Percentiles rank a stretch among this genome's conserved stretches.
Conservation (phyloP, 2,888 invertebrate species). For the Lissocephala sabroskyi region DNA sequence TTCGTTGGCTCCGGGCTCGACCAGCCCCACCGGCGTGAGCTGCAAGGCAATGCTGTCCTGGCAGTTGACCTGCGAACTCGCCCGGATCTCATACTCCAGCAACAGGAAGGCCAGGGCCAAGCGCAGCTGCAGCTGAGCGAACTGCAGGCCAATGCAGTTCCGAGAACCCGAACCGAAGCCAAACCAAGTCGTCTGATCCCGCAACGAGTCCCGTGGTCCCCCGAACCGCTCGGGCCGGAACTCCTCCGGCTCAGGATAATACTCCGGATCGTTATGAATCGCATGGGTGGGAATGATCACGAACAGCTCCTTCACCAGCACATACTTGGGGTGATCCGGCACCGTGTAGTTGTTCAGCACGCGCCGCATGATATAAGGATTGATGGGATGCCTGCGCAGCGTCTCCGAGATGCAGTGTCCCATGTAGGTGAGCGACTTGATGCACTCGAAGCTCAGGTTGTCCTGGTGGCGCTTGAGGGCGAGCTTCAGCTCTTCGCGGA, state of each 20-base stretch:
- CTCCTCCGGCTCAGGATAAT: constrained; percentile 77
- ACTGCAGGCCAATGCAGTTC: constrained; percentile 71
- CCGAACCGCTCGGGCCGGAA: constrained; percentile 78
- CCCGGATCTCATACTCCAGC: constrained; percentile 53
- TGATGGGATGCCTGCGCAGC: constrained; percentile 75
- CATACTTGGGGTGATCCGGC: constrained; percentile 67
- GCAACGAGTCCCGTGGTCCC: constrained; percentile 73
- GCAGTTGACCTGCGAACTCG: constrained; percentile 46
- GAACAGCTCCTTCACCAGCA: constrained; percentile 53
- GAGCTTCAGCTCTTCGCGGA: constrained; percentile 58
- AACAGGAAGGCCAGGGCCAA: constrained; percentile 54
- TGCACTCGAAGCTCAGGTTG: constrained; percentile 59
- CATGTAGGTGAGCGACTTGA: constrained; percentile 60
- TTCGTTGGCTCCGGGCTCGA: constrained; percentile 45
- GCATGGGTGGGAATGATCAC: constrained; percentile 75
- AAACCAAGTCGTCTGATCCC: constrained; percentile 68
- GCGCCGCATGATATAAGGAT: constrained; percentile 66
- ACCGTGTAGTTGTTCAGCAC: constrained; percentile 73
- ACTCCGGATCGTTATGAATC: constrained; percentile 77
- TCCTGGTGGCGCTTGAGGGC: constrained; percentile 48
- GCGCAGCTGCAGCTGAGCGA: constrained; percentile 63
- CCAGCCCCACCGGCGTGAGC: constrained; percentile 47
- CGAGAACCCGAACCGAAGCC: constrained; percentile 73
- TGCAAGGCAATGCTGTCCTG: constrained; percentile 57
- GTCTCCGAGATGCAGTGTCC: constrained; percentile 73